These are phyloP conservation scores for Irena cyanogastra DNA, from an alignment of 2,113 vertebrate species.

Conservation along the genomic window DNA sequence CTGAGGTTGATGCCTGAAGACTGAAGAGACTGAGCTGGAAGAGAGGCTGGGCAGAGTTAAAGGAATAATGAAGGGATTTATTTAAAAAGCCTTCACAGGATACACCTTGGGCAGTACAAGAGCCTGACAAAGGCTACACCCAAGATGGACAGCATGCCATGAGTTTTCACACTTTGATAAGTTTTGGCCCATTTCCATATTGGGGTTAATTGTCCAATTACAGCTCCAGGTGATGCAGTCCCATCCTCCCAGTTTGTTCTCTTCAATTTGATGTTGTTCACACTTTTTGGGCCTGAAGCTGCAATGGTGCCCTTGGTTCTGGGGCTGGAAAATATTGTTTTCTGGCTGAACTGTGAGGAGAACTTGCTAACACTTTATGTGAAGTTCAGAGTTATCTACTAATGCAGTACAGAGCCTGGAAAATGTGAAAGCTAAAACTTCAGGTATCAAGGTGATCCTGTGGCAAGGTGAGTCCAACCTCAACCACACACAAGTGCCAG, in stretches of 20 bases:
- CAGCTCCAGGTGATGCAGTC: neutral
- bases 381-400: neutral
- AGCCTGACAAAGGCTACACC: neutral
- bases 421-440: neutral
- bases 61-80: neutral
- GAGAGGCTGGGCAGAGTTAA: neutral
- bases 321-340: neutral
- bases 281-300: neutral
- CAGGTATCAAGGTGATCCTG: neutral
- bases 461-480: neutral
- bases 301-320: neutral
- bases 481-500: neutral
- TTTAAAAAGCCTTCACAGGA: neutral
- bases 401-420: neutral
- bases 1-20: neutral
- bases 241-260: neutral
- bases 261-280: neutral
- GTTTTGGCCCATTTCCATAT: neutral
- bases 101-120: neutral
- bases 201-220: neutral
- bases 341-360: neutral
- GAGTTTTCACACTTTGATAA: neutral
- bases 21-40: neutral
- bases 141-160: too few species aligned
- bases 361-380: neutral